Evolutionary conservation across 2,888 invertebrate species (phyloP), one percentile per base, ranked within the genome.

Genomic region (Thecocarcelia acutangulata): DNA sequence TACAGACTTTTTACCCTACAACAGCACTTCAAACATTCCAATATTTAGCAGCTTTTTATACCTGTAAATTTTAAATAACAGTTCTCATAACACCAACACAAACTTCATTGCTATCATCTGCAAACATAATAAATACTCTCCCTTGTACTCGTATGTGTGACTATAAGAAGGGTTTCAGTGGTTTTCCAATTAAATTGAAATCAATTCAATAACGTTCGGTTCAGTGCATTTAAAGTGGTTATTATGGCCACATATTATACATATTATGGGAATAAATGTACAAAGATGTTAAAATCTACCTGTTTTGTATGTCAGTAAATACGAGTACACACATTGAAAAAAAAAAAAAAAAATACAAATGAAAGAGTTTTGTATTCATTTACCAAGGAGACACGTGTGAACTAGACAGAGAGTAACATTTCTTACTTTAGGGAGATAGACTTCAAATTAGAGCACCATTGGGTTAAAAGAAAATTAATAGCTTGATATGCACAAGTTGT

Each of bases 211-310:
- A 89, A 88, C 86, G 88, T 87, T 87, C 88, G 87, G 88, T 87
- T 89, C 89, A 88, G 85, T 87, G 88, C 87, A 88, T 88, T 88
- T 87, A 87, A 89, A 89, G 88, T 89, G 88, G 88, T 88, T 89
- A 88, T 88, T 89, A 64, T 59, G 63, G 69, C 63, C 79, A 61
- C 69, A 81, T 50, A 80, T 76, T 76, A 76, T 33, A 70, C 68
- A 59, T 66, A 66, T 80, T 75, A 69, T 69, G 73, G 48, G 40
- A 56, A 77, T 80, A 52, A 61, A 44, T 75, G 33, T 59, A 33
- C 19, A 17, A 12, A 21, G 42, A 19, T 59, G 42, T 33, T 9
- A 21, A 44, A 8, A 12, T 21, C 1, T 33, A 56, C 46, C 8
- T 46, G 37, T n/a, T 37, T 9, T 50, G 19, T 1, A 21, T 44